Conservation (phyloP, 1,140 invertebrate species). For the Drosophila tristis region DNA sequence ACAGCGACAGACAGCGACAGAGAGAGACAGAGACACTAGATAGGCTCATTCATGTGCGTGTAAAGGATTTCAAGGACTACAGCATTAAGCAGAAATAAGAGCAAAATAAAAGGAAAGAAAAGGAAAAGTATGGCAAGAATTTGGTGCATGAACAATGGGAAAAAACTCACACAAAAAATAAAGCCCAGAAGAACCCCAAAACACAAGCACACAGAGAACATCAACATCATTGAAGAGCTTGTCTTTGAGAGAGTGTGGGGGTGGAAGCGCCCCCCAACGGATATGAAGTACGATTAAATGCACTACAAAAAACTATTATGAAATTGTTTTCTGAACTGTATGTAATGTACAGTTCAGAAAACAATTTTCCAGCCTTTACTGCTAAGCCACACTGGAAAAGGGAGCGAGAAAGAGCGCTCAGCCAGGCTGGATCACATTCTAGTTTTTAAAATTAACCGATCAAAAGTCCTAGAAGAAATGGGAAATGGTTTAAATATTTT, state of each 20-base stretch:
- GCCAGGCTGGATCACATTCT: no score
- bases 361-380: no score
- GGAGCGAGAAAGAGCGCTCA: no score
- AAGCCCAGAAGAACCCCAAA: conserved; percentile 32
- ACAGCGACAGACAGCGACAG: neutral
- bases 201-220: conserved; percentile 16
- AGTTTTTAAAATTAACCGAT: no score
- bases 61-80: conserved; percentile 79
- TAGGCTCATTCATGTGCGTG: conserved; percentile 56
- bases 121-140: conserved; percentile 53
- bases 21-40: conserved; percentile 28
- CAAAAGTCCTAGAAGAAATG: no score
- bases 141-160: conserved; percentile 75
- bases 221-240: conserved; percentile 46
- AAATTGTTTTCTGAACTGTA: no score
- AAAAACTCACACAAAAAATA: conserved; percentile 37
- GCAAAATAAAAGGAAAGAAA: conserved; percentile 23
- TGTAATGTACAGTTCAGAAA: no score
- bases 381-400: neutral
- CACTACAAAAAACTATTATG: conserved; percentile 20
- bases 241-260: conserved; percentile 20
- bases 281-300: conserved; percentile 31
- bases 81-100: conserved; percentile 60
- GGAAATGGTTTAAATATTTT: no score
- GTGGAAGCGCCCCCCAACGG: conserved; percentile 17